Evolutionary conservation across 2,797 vertebrate species (phyloP), one percentile per base, ranked within the genome.

Genomic region (Sternarchorhynchus goeldii): DNA sequence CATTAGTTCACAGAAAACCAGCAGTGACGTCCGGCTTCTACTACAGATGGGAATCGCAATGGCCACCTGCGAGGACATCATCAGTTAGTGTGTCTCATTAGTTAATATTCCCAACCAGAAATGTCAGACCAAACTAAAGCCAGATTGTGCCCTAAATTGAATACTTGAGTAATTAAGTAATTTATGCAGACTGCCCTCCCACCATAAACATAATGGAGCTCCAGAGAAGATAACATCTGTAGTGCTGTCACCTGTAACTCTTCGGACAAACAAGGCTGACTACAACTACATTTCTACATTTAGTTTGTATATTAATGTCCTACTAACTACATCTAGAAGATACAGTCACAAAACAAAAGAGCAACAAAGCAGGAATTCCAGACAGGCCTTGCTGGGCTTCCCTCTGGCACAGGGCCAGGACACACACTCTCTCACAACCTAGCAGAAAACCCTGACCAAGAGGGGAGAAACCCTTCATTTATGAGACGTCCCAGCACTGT

Each of bases 311-410:
- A 36, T 36, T 36, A 7, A 45, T 45, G 41, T 8, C 41, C 41
- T 45, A 8, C 6, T 45, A 45, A 8, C 41, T 45, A 8, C 10
- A 21, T 41, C 50, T 68, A 1, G 5, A 69, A 29, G 4, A 53
- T 16, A 0, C 45, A 50, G 6, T 64, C 39, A 66, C 34, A 58
- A 36, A 45, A 75, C 69, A 58, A 71, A 80, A 79, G 62, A 29
- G 34, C 39, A 76, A 70, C 62, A 72, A 60, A 18, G 32, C 65
- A 82, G 68, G 71, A 76, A 78, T 76, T 66, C 76, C 76, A 78
- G 79, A 80, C 79, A 82, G 80, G 67, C 53, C 67, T 68, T 1
- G 6, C 57, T 76, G 68, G 18, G 59, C 78, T 76, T 79, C 70
- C 76, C 69, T 45, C 70, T 81, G 81, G 80, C 73, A 18, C 14